Percentiles rank a stretch among this genome's conserved stretches.
phyloP scores from a whole-genome alignment of 2,888 invertebrate species.

The Heteropelma amictum region DNA sequence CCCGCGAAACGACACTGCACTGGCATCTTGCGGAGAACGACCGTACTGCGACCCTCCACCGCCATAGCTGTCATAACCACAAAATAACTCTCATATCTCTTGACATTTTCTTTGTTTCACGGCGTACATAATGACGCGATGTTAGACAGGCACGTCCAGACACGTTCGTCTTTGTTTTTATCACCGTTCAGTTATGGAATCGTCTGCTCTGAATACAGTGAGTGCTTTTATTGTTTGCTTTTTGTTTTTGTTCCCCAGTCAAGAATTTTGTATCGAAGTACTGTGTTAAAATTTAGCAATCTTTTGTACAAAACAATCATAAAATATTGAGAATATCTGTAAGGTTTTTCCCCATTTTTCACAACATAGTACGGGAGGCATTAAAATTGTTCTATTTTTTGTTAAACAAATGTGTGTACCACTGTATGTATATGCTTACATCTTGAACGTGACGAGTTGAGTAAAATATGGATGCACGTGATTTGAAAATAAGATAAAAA shows the following conservation, averaged over 20 bases:
- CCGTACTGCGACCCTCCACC: background rate
- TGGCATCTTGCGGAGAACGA: constrained; percentile 16
- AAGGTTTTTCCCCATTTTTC: background rate
- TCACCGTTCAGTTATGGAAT: constrained; percentile 67
- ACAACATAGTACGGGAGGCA: no score
- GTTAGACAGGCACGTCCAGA: constrained; percentile 14
- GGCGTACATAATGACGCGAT: constrained; percentile 18
- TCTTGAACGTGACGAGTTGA: background rate
- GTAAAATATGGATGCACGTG: no score
- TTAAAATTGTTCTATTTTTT: background rate
- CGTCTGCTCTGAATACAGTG: constrained; percentile 69
- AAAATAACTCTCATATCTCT: background rate
- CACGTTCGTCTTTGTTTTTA: constrained; percentile 51
- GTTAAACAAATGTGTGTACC: background rate
- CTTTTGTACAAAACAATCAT: background rate
- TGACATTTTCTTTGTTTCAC: constrained; percentile 10
- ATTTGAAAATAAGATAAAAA: no score
- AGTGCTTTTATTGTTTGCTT: constrained; percentile 42
- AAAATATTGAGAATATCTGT: no score
- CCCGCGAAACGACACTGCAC: background rate
- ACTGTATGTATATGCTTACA: background rate
- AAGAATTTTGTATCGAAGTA: no score
- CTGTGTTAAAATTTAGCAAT: background rate
- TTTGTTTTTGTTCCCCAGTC: background rate
- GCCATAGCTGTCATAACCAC: background rate